Evolutionary conservation across 1,140 invertebrate species (phyloP), one percentile per base, ranked within the genome.

Genomic region (Vanessa atalanta): DNA sequence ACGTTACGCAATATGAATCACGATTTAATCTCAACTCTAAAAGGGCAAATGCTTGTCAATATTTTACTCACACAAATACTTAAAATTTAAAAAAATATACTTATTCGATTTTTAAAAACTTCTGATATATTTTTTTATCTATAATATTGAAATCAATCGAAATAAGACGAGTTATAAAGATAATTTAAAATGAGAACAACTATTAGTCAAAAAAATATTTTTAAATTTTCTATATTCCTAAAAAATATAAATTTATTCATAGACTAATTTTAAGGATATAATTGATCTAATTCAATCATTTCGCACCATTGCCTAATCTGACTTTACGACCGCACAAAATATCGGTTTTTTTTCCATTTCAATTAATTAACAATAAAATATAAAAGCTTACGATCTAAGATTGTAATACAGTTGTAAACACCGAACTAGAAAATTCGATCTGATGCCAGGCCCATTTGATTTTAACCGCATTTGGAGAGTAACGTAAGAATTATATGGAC

Each of bases 331-430:
- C 26, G 64, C 66, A 61, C 63, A 43, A 73, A 61, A 67, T 72
- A 67, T 67, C 63, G 65, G 67, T 66, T 75, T 82, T 69, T 75
- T 82, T 83, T 78, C 80, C 77, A 75, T 79, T 79, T 80, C 81
- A 75, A 83, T 85, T 84, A 86, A 88, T 86, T 83, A 81, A 88
- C 76, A 84, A 83, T 86, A 88, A 84, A 86, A 70, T 83, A 86
- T 79, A 79, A 86, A 87, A 84, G 79, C 88, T 88, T 88, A 89
- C 74, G 86, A 88, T 81, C 80, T 82, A 79, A 91, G 88, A 89
- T 87, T 89, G 89, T 91, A 89, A 89, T 87, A 85, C 73, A 91
- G 89, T 86, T 91, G 87, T 91, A 91, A 89, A 91, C 87, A 83
- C 51, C 82, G 71, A 79, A 84, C 75, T 89, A 88, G 88, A 89